A percentile compares a stretch with the other conserved stretches of the same genome.
Conservation (phyloP, 2,888 invertebrate species). For the Amblyjoppa proteus region DNA sequence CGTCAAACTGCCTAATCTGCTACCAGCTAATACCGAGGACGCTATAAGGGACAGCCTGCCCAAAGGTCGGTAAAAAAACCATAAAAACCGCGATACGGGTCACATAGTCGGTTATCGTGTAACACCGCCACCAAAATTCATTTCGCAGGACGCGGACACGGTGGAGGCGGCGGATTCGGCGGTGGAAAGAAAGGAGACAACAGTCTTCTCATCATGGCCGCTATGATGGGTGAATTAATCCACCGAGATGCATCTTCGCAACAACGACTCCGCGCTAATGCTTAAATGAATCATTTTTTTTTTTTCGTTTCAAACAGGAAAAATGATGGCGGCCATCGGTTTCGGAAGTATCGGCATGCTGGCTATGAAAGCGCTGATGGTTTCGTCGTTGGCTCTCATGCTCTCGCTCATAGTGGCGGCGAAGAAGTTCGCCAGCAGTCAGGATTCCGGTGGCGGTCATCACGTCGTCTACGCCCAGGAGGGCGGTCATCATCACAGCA, state of each 20-base stretch:
- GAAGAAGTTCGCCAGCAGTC: slow-evolving; percentile 89
- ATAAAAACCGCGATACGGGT: slow-evolving; percentile 74
- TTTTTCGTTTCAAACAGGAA: slow-evolving; percentile 80
- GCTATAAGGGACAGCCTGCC: slow-evolving; percentile 87
- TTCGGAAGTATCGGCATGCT: slow-evolving; percentile 91
- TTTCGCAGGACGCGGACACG: slow-evolving; percentile 62
- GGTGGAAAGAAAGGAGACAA: slow-evolving; percentile 86
- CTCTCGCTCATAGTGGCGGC: slow-evolving; percentile 91
- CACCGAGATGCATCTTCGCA: neutral
- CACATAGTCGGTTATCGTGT: neutral
- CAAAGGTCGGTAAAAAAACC: slow-evolving; percentile 84
- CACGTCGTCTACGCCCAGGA: slow-evolving; percentile 88
- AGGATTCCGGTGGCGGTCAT: slow-evolving; percentile 87
- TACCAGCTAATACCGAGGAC: slow-evolving; percentile 89
- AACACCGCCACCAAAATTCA: neutral
- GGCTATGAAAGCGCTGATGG: slow-evolving; percentile 91
- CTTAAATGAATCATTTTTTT: neutral
- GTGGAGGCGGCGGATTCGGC: slow-evolving; percentile 87
- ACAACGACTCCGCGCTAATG: too few relatives aligned
- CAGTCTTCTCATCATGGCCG: slow-evolving; percentile 87
- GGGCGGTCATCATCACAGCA: slow-evolving; percentile 86
- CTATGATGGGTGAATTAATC: slow-evolving; percentile 88
- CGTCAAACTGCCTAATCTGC: slow-evolving; percentile 89
- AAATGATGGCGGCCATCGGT: slow-evolving; percentile 91
- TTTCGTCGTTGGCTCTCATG: slow-evolving; percentile 91